phyloP scores from a whole-genome alignment of 2,797 vertebrate genomes.

The Austrolebias charrua region DNA sequence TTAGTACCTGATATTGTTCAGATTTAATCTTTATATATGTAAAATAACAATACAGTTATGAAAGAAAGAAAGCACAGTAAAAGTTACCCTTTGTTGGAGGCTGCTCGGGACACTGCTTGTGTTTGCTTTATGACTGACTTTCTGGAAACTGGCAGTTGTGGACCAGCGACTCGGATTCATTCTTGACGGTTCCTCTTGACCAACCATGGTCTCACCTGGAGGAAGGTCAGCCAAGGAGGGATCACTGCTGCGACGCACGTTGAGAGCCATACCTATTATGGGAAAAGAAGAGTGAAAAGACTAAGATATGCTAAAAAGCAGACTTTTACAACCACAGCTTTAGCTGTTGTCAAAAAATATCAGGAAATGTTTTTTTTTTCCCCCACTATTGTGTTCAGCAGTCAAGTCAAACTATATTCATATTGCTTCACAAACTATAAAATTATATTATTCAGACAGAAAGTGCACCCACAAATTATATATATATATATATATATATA shows the following conservation, averaged over 20 bases:
- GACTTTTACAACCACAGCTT: too few relatives aligned
- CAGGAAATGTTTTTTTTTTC: too few relatives aligned
- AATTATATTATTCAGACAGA: too few relatives aligned
- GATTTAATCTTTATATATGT: not conserved
- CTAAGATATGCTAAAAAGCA: too few relatives aligned
- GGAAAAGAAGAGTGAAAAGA: not conserved
- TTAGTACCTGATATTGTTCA: not conserved
- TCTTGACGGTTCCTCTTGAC: conserved; percentile 88
- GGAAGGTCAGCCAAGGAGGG: conserved; percentile 85
- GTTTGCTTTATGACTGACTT: conserved; percentile 74
- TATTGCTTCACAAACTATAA: too few relatives aligned
- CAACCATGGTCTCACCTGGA: conserved; percentile 73
- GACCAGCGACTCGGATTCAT: conserved; percentile 94
- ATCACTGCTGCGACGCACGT: conserved; percentile 95
- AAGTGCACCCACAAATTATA: too few relatives aligned
- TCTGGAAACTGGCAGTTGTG: conserved; percentile 88
- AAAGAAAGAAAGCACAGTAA: too few relatives aligned
- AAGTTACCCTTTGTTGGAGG: conserved; percentile 89
- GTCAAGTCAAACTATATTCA: too few relatives aligned
- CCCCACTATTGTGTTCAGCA: too few relatives aligned
- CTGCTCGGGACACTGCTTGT: conserved; percentile 70
- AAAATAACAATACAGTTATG: too few relatives aligned
- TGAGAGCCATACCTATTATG: conserved; percentile 91
- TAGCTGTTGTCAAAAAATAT: too few relatives aligned
- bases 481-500: too few relatives aligned